A percentile compares a stretch with the other conserved stretches of the same genome.
These are phyloP conservation scores for Telmatherina bonti DNA, from an alignment of 2,797 vertebrate species.

Conservation along the genomic window DNA sequence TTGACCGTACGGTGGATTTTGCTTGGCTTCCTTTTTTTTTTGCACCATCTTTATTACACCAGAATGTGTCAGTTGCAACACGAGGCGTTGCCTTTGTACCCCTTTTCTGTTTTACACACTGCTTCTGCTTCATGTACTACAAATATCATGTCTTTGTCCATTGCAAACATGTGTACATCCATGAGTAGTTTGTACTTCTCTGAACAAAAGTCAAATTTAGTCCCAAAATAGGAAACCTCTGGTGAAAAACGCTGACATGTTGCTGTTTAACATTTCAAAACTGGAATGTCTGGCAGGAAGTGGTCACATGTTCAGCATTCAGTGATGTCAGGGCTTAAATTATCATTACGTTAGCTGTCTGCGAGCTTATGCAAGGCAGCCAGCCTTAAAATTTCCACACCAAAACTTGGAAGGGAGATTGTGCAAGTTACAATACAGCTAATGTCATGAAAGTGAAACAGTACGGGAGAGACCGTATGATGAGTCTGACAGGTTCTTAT, in stretches of 20 bases:
- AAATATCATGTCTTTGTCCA: background rate
- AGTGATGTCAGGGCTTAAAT: slow-evolving; percentile 8
- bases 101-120: background rate
- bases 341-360: slow-evolving; percentile 6
- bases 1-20: no score
- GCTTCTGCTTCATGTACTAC: background rate
- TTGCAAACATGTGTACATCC: background rate
- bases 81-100: background rate
- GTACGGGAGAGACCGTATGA: background rate
- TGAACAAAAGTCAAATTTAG: slow-evolving; percentile 20
- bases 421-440: background rate
- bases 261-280: slow-evolving; percentile 25
- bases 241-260: slow-evolving; percentile 40
- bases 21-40: background rate
- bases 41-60: background rate
- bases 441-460: slow-evolving; percentile 1
- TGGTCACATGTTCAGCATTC: slow-evolving; percentile 38
- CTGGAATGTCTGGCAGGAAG: slow-evolving; percentile 51
- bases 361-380: background rate
- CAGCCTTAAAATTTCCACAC: background rate
- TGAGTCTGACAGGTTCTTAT: slow-evolving; percentile 25
- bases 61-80: background rate
- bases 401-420: slow-evolving; percentile 11
- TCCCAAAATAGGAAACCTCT: slow-evolving; percentile 37
- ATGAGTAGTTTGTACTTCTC: background rate